Base-by-base conservation (phyloP, 2,113 vertebrate species). In the Phaethornis superciliosus region DNA sequence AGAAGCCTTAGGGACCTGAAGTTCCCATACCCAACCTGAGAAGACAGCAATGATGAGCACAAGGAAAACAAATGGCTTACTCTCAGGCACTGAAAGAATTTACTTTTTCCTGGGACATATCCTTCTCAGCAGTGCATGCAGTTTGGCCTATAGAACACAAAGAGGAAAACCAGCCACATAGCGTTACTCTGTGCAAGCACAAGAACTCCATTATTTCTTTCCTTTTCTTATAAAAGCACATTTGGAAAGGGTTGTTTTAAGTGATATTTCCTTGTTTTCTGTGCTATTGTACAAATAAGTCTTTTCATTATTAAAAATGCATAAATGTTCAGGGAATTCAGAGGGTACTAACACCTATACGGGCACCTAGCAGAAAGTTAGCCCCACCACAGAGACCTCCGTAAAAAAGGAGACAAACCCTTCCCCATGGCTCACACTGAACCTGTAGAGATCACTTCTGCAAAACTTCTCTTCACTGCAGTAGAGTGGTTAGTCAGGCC, bases 361-460 rank as follows among this genome's bases (percentile, higher is more conserved):
- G 54, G 24, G 20, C 49, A 76, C n/a, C 0, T 1, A 32, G 13
- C 46, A 62, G 24, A 44, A n/a, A 90, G 56, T 0, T 0, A 17
- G 54, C 75, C 35, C 40, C 0, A 0, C 56, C 11, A 14, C 0
- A 0, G n/a, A 55, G 76, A 63, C 15, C 35, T 52, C 2, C 0
- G 27, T 56, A 33, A 37, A 47, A 47, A 62, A 84, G n/a, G 42
- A 63, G 40, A 33, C 0, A 1, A 51, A 87, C 60, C 42, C 71
- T 69, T 18, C 15, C 18, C 28, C 0, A 0, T 85, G 63, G 65
- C 17, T 80, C 42, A 52, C 3, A 0, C 33, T 30, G 22, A 46
- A 82, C 42, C 28, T 80, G 11, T 6, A 47, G 55, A 37, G 40
- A 82, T 63, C 28, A 14, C 42, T 82, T 87, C 44, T 77, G 32